Evolutionary conservation across 2,113 vertebrate species (phyloP), one percentile per base, ranked within the genome.

Genomic region (Daphoenositta chrysoptera): DNA sequence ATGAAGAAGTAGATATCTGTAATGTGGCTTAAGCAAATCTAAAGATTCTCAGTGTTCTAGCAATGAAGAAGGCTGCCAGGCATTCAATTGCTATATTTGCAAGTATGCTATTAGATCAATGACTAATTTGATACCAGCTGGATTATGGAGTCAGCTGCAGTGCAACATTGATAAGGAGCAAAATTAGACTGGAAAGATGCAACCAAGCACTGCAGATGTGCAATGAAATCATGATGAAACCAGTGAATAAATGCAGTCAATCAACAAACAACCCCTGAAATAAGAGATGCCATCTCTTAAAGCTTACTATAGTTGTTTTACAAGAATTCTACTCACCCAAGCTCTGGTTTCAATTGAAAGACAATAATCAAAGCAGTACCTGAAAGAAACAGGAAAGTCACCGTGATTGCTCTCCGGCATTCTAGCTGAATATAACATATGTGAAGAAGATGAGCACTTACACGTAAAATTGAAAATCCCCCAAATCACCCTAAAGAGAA

Each of bases 111-210:
- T 96, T 96, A 95, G 96, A 97, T 96, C 95, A 96, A 93, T 96
- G 94, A 92, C 93, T 96, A 94, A 94, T 97, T 95, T 96, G 85
- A 90, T 96, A 94, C 93, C 95, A 97, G 95, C 96, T 96, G 94
- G 87, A 94, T 96, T 96, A 84, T 94, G 87, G 70, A 95, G 82
- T 94, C 96, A 97, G 96, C 95, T 95, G 94, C 91, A 96, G 75
- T 91, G 75, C 87, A 97, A 83, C 85, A 86, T 92, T 88, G 94
- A 96, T 90, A 97, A 95, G 85, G 60, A 97, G 60, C 85, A 95
- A 96, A 96, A 95, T 95, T 96, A 94, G 91, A 90, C 92, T 93
- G 87, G 93, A 97, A 87, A 90, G 79, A 94, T 96, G 92, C 85
- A 90, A 95, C 87, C 75, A 88, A 86, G 92, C 85, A 88, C 90